A percentile compares a stretch with the other conserved stretches of the same genome.
phyloP scores from a whole-genome alignment of 2,113 vertebrate species.

The Capra hircus region DNA sequence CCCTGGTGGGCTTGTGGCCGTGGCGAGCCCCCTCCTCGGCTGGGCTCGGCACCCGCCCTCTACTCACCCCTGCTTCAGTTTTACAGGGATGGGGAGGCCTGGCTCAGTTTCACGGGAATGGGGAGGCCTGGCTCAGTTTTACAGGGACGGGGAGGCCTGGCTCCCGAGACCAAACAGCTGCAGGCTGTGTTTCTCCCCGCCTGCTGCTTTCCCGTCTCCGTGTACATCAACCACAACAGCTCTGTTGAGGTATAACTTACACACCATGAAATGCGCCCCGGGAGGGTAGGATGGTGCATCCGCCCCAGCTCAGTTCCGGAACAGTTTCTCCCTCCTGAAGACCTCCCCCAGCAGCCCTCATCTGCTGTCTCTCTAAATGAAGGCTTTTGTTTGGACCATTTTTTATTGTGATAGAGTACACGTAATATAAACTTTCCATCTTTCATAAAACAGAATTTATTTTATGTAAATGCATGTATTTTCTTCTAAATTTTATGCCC shows the following conservation, averaged over 20 bases:
- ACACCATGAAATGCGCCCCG: rapidly evolving
- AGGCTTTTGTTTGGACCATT: not conserved
- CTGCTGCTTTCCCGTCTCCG: not conserved
- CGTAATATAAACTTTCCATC: not conserved
- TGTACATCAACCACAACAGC: not conserved
- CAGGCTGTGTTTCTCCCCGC: not conserved
- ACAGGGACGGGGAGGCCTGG: no score
- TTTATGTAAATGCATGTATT: not conserved
- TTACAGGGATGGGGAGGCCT: rapidly evolving
- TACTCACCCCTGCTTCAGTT: rapidly evolving
- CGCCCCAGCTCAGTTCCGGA: rapidly evolving
- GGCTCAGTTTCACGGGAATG: rapidly evolving
- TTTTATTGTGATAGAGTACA: not conserved
- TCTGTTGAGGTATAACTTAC: rapidly evolving
- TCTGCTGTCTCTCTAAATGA: not conserved
- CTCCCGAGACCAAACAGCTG: rapidly evolving
- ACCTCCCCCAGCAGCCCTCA: rapidly evolving
- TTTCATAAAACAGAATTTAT: not conserved
- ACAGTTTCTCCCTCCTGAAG: not conserved
- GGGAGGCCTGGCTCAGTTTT: not conserved
- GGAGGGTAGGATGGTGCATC: rapidly evolving
- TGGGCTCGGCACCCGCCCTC: not conserved
- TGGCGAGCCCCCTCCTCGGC: not conserved
- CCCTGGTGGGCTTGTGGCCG: rapidly evolving
- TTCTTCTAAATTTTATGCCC: not conserved